Conservation (phyloP, 2,888 invertebrate genomes). For the Cryptus armator region DNA sequence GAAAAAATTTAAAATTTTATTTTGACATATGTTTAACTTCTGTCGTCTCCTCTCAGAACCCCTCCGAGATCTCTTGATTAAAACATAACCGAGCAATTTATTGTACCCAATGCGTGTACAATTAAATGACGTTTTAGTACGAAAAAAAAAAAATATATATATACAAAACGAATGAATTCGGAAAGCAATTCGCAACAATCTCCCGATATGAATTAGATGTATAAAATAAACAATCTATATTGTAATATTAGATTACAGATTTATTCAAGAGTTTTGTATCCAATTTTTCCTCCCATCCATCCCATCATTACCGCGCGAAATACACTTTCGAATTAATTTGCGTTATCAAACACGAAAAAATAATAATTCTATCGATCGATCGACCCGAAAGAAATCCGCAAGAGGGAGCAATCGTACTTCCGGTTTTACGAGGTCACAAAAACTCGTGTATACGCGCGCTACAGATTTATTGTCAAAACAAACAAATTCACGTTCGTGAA, state of each 20-base stretch:
- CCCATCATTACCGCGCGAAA: too few species aligned
- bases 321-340: too few species aligned
- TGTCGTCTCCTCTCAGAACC: background rate
- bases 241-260: slow-evolving; percentile 59
- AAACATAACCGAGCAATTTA: background rate
- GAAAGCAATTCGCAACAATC: slow-evolving; percentile 47
- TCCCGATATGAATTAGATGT: slow-evolving; percentile 54
- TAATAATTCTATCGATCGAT: background rate
- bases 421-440: background rate
- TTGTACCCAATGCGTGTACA: slow-evolving; percentile 9
- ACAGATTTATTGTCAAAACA: slow-evolving; percentile 37
- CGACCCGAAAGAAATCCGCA: background rate
- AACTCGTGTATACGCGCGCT: background rate
- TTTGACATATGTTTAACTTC: slow-evolving; percentile 11
- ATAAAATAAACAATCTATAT: slow-evolving; percentile 68
- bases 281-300: background rate
- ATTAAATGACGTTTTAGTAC: background rate
- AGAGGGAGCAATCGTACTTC: background rate
- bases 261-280: background rate
- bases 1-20: slow-evolving; percentile 19
- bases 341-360: too few species aligned
- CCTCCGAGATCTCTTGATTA: background rate
- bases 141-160: background rate
- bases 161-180: slow-evolving; percentile 48
- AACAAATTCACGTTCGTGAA: slow-evolving; percentile 4